Evolutionary conservation across 2,113 vertebrate genomes (phyloP).

Genomic region (Prunella himalayana): DNA sequence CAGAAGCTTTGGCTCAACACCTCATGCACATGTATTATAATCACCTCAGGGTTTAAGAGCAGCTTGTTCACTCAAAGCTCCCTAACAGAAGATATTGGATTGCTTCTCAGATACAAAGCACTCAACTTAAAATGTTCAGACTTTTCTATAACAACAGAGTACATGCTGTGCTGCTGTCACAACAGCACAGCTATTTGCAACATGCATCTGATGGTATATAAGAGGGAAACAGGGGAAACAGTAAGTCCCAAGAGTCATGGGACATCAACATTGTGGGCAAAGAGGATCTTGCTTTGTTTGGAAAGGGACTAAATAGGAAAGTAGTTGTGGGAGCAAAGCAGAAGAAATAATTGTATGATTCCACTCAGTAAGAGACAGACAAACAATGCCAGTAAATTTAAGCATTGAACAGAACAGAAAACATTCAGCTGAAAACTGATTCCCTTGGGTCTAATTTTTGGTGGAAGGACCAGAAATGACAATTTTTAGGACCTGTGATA

Average conservation of each 20-base stretch:
- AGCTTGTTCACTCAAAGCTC: not conserved
- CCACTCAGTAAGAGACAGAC: not conserved
- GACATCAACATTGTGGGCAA: not conserved
- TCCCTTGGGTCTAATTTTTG: not conserved
- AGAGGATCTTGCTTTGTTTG: not conserved
- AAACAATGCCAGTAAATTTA: not conserved
- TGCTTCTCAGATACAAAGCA: not conserved
- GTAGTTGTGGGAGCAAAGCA: not conserved
- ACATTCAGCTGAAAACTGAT: not conserved
- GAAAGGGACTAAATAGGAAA: not conserved
- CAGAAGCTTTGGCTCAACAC: not conserved
- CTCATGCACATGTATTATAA: not conserved
- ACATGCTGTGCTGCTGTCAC: not conserved
- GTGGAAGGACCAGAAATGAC: not conserved
- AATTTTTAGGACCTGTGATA: not conserved
- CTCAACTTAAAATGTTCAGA: not conserved
- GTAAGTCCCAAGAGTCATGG: not conserved
- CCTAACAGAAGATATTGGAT: not conserved
- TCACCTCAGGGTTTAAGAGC: not conserved
- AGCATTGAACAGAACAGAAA: not conserved
- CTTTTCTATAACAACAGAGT: not conserved
- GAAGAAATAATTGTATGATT: not conserved
- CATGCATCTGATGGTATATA: fast-evolving
- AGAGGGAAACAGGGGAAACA: not conserved
- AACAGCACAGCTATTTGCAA: not conserved